A percentile compares a stretch with the other conserved stretches of the same genome.
Evolutionary conservation across 2,888 invertebrate species (phyloP).

Genomic region (Ctenicera cuprea): DNA sequence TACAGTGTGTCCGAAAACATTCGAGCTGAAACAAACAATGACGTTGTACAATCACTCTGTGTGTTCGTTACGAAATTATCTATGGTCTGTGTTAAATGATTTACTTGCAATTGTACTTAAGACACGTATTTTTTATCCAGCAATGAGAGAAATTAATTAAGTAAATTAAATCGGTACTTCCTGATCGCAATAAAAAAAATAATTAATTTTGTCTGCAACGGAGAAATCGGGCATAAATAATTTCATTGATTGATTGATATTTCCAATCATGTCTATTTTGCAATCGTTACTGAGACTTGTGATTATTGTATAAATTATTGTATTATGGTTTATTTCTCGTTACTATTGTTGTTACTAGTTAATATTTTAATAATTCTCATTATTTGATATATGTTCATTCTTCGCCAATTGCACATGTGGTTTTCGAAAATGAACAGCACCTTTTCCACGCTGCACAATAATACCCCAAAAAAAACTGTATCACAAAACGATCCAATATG

Average conservation of each 20-base stretch:
- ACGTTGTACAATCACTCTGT: slow-evolving; percentile 51
- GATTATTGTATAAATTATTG: slow-evolving; percentile 66
- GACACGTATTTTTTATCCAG: slow-evolving; percentile 46
- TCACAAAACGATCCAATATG: slow-evolving; percentile 20
- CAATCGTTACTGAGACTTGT: slow-evolving; percentile 57
- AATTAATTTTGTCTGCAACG: slow-evolving; percentile 21
- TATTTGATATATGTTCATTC: slow-evolving; percentile 51
- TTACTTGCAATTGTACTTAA: slow-evolving; percentile 49
- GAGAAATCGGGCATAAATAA: slow-evolving; percentile 18
- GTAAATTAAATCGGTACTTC: slow-evolving; percentile 34
- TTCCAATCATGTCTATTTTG: slow-evolving; percentile 40
- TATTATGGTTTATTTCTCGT: slow-evolving; percentile 65
- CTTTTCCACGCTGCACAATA: slow-evolving; percentile 34
- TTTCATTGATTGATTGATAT: slow-evolving; percentile 35
- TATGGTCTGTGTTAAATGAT: slow-evolving; percentile 49
- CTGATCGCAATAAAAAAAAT: slow-evolving; percentile 43
- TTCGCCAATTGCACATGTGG: slow-evolving; percentile 50
- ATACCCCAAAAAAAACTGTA: not conserved
- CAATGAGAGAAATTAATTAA: slow-evolving; percentile 34
- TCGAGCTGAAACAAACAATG: slow-evolving; percentile 23
- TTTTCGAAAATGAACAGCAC: slow-evolving; percentile 35
- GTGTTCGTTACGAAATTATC: slow-evolving; percentile 52
- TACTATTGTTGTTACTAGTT: slow-evolving; percentile 67
- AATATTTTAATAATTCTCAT: slow-evolving; percentile 62
- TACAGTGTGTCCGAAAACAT: slow-evolving; percentile 39